These are phyloP conservation scores for Tachycineta bicolor DNA, from an alignment of 2,113 vertebrate genomes.

Conservation along the genomic window DNA sequence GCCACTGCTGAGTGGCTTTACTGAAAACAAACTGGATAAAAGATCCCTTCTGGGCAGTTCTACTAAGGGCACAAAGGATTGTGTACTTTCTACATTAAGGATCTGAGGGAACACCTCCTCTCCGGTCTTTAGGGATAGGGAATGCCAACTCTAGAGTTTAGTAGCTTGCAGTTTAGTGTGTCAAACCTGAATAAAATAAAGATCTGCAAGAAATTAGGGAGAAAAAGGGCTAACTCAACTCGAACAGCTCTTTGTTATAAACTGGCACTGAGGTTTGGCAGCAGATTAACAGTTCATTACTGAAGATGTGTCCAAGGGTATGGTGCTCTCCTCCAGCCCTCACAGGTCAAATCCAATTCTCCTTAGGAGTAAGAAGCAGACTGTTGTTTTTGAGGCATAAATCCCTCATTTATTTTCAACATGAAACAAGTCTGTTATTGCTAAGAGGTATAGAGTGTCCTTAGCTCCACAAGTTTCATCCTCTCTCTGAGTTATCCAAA, in stretches of 20 bases:
- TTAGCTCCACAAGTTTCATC: not conserved
- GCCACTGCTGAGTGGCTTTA: not conserved
- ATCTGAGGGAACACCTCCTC: not conserved
- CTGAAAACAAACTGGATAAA: not conserved
- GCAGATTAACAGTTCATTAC: not conserved
- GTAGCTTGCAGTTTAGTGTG: not conserved
- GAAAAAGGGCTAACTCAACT: not conserved
- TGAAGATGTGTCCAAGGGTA: not conserved
- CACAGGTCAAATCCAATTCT: not conserved
- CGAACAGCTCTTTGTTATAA: not conserved
- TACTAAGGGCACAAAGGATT: not conserved
- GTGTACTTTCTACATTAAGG: not conserved
- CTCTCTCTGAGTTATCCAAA: not conserved
- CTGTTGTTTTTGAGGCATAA: not conserved
- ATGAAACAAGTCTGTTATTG: not conserved
- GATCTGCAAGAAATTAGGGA: not conserved
- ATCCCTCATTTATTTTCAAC: not conserved
- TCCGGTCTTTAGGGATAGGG: not conserved
- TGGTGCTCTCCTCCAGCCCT: not conserved
- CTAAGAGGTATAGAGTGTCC: not conserved
- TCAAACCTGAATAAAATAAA: not conserved
- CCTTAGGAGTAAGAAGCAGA: not conserved
- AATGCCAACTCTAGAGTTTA: not conserved
- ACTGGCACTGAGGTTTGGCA: not conserved
- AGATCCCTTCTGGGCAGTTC: not conserved